Evolutionary conservation across 2,888 invertebrate genomes (phyloP), one percentile per base, ranked within the genome.

Genomic region (Drosophila histrio): DNA sequence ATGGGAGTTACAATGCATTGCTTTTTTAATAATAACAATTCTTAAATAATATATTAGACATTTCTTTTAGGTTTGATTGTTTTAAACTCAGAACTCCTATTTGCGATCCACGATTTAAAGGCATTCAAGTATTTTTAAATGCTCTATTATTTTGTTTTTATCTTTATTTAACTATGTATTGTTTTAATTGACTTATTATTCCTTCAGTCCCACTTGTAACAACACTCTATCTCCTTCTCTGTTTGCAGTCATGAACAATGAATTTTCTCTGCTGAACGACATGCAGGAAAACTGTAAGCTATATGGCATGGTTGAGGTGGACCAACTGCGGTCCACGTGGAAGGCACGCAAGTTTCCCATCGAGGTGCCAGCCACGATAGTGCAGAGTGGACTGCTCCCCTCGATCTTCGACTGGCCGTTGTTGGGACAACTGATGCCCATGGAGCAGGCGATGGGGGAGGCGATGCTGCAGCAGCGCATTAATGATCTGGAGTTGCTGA

Each of bases 391-490:
- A 1, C 44, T 78, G 6, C 15, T 77, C 21, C 71, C 66, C 0
- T 72, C 75, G 53, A 72, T 77, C 11, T 78, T 77, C 7, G 77
- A 77, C n/a, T 77, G 78, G 77, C 24, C 44, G 2, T 32, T 78
- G 3, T 4, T 77, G 9, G 17, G 43, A 0, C 43, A 68, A n/a
- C 9, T 77, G 24, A 67, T 78, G 75, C 49, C 67, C 8, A 8
- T 56, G 5, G 62, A 64, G 11, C 70, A 78, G 22, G 6, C 32
- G 0, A 22, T n/a, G n/a, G 78, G 46, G 0, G 58, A 62, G 3
- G 0, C 26, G 30, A 5, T 78, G 19, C 38, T 77, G 21, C 67
- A 78, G 53, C 64, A 63, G 50, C 64, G 76, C 1, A 68, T 77
- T 32, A 59, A 68, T 13, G 62, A 78, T 30, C 22, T 77, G 44